phyloP scores from a whole-genome alignment of 1,140 invertebrate species.

The Condylostylus longicornis region DNA sequence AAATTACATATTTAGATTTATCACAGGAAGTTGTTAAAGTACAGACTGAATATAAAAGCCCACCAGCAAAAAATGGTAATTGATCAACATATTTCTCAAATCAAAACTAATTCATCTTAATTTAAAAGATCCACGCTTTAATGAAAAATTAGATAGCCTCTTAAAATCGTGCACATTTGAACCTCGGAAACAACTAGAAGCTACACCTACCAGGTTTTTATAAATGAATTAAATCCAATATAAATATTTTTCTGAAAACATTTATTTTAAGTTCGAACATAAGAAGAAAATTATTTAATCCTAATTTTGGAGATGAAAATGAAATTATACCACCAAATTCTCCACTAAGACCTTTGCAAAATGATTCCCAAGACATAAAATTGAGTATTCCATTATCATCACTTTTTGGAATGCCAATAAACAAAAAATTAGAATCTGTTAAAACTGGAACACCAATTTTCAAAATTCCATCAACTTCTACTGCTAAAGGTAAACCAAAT shows the following conservation, averaged over 20 bases:
- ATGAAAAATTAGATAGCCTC: background rate
- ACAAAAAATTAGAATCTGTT: constrained; percentile 8
- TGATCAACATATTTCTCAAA: background rate
- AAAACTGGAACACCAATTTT: constrained; percentile 9
- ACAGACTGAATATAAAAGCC: constrained; percentile 8
- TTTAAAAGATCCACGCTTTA: background rate
- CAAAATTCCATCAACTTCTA: constrained; percentile 11
- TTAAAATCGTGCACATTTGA: constrained; percentile 15
- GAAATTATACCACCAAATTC: background rate
- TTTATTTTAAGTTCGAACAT: constrained; percentile 6
- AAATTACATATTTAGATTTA: constrained; percentile 22
- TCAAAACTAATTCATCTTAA: background rate
- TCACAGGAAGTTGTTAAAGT: constrained; percentile 19
- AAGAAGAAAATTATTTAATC: constrained; percentile 7
- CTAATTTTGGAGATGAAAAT: background rate
- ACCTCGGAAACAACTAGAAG: constrained; percentile 15
- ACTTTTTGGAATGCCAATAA: constrained; percentile 1
- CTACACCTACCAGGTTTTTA: constrained; percentile 1
- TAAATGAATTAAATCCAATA: constrained; percentile 18
- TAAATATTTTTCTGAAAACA: constrained; percentile 17
- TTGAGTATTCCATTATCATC: constrained; percentile 1
- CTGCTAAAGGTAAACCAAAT: background rate
- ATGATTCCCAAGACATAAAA: constrained; percentile 8
- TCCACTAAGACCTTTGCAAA: background rate
- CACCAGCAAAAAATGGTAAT: constrained; percentile 8